A percentile compares a stretch with the other conserved stretches of the same genome.
These are phyloP conservation scores for Caprella mutica DNA, from an alignment of 2,888 invertebrate genomes.

Conservation along the genomic window DNA sequence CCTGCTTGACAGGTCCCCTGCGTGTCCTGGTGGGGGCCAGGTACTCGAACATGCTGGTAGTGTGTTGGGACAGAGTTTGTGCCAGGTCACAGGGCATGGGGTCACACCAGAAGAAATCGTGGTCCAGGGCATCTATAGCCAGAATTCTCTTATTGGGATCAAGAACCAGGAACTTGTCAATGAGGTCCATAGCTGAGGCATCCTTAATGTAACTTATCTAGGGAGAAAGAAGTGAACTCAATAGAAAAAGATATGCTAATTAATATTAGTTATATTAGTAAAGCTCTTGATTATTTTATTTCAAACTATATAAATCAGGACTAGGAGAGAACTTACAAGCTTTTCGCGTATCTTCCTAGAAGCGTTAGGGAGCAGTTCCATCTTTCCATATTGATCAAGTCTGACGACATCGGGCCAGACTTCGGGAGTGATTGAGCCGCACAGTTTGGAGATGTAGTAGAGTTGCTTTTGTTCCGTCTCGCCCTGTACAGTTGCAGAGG, in stretches of 20 bases:
- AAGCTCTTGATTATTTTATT: too few relatives aligned
- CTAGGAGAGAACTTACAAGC: too few relatives aligned
- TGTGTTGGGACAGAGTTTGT: conserved; percentile 82
- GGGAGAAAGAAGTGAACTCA: too few relatives aligned
- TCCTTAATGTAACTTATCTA: too few relatives aligned
- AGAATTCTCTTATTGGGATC: conserved; percentile 81
- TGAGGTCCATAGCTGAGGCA: conserved; percentile 57
- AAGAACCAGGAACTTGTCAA: conserved; percentile 79
- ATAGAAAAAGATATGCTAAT: too few relatives aligned
- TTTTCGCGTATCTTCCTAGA: conserved; percentile 63
- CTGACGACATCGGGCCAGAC: conserved; percentile 89
- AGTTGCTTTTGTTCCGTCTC: conserved; percentile 93
- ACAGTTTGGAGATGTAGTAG: conserved; percentile 83
- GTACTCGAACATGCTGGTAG: conserved; percentile 90
- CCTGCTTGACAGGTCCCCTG: conserved; percentile 22
- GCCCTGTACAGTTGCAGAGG: conserved; percentile 54
- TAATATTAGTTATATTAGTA: too few relatives aligned
- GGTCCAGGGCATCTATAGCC: conserved; percentile 84
- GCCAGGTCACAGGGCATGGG: conserved; percentile 87
- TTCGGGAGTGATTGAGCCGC: conserved; percentile 86
- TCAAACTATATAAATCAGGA: too few relatives aligned
- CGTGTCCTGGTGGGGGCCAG: conserved; percentile 59
- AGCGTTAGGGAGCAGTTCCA: conserved; percentile 75
- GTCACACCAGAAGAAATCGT: conserved; percentile 97
- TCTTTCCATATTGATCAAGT: conserved; percentile 72